A percentile compares a stretch with the other conserved stretches of the same genome.
Evolutionary conservation across 1,140 invertebrate species (phyloP).

Genomic region (Latrodectus geometricus): DNA sequence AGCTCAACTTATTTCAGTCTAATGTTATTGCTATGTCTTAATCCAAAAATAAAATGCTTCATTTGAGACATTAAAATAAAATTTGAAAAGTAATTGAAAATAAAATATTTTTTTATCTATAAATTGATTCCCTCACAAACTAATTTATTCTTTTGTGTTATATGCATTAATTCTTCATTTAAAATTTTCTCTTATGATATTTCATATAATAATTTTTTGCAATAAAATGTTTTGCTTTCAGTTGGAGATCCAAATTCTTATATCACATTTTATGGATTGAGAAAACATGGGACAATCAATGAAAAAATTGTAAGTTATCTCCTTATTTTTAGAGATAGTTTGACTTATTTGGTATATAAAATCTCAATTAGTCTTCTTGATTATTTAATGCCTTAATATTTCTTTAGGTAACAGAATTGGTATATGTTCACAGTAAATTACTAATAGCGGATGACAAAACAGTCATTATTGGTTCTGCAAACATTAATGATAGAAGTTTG

Average conservation of each 20-base stretch:
- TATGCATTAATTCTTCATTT: no score
- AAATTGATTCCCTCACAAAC: no score
- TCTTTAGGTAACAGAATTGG: slow-evolving; percentile 83
- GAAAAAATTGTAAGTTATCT: slow-evolving; percentile 77
- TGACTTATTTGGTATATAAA: neutral
- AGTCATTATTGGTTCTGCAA: slow-evolving; percentile 95
- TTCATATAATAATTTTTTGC: neutral
- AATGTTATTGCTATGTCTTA: no score
- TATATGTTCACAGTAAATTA: slow-evolving; percentile 97
- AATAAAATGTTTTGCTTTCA: slow-evolving; percentile 73
- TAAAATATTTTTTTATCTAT: no score
- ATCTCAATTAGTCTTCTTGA: neutral
- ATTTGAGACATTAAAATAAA: no score
- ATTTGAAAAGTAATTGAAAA: no score
- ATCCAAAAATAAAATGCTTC: no score
- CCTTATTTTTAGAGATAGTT: neutral
- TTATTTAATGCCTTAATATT: slow-evolving; percentile 15
- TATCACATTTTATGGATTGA: slow-evolving; percentile 92
- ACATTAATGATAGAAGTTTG: slow-evolving; percentile 97
- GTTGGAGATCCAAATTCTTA: slow-evolving; percentile 88
- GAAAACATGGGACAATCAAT: slow-evolving; percentile 86
- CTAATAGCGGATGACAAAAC: slow-evolving; percentile 91
- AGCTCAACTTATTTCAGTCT: no score
- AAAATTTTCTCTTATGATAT: no score
- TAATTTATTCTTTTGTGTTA: no score